These are phyloP conservation scores for Palythoa heliodiscus DNA, from an alignment of 92 coral and sea anemone genomes.

Conservation along the genomic window DNA sequence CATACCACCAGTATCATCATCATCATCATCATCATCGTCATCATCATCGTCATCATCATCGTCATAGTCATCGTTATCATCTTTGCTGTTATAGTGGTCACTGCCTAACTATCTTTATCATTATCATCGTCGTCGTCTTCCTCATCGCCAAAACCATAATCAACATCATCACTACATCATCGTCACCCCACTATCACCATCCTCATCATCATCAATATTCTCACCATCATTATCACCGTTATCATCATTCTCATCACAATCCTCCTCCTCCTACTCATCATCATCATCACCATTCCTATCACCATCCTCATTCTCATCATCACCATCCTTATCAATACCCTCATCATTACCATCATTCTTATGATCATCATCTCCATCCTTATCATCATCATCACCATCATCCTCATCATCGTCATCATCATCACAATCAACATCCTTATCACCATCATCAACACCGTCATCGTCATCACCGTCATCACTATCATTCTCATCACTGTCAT, in stretches of 20 bases:
- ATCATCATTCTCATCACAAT: too few species aligned
- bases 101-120: not conserved
- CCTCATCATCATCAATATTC: too few species aligned
- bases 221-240: too few species aligned
- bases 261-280: too few species aligned
- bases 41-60: too few species aligned
- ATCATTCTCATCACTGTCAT: not conserved
- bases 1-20: too few species aligned
- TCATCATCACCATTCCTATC: not conserved
- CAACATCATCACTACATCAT: not conserved
- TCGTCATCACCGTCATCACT: not conserved
- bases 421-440: not conserved
- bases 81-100: not conserved
- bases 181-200: not conserved
- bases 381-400: not conserved
- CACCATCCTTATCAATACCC: not conserved
- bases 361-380: not conserved
- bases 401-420: not conserved
- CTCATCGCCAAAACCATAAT: not conserved
- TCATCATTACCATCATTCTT: not conserved
- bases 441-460: not conserved
- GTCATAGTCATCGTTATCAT: not conserved
- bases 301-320: not conserved
- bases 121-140: too few species aligned
- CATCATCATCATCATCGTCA: too few species aligned